Evolutionary conservation across 2,888 invertebrate genomes (phyloP).

Genomic region (Cantharis flavilabris): DNA sequence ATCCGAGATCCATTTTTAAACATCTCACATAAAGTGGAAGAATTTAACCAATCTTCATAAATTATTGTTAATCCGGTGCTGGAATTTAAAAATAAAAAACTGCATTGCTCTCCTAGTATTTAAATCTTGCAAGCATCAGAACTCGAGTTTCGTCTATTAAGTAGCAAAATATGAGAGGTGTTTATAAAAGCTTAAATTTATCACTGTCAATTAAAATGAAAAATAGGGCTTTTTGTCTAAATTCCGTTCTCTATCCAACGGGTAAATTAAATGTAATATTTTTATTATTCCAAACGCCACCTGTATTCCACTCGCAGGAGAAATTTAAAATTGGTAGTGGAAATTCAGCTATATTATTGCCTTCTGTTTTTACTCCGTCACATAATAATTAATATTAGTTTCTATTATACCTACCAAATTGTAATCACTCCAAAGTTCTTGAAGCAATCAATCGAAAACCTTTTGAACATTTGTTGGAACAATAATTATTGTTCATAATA

Average conservation of each 20-base stretch:
- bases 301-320: not conserved
- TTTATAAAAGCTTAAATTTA: not conserved
- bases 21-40: not conserved
- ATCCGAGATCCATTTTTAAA: not conserved
- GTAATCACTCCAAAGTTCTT: not conserved
- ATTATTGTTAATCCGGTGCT: not conserved
- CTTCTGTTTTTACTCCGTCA: not conserved
- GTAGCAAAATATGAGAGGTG: not conserved
- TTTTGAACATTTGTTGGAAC: not conserved
- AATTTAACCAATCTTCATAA: not conserved
- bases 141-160: not conserved
- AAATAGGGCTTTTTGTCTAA: constrained; percentile 6
- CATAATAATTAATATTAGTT: not conserved
- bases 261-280: not conserved
- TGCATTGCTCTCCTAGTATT: not conserved
- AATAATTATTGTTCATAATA: not conserved
- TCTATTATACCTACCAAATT: not conserved
- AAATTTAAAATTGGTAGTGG: not conserved
- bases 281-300: not conserved
- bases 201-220: constrained; percentile 19
- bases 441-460: not conserved
- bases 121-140: not conserved
- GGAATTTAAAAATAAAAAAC: not conserved
- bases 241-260: not conserved
- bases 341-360: not conserved